Base-by-base conservation (phyloP, 1,140 invertebrate species). In the Caenorhabditis inopinata region DNA sequence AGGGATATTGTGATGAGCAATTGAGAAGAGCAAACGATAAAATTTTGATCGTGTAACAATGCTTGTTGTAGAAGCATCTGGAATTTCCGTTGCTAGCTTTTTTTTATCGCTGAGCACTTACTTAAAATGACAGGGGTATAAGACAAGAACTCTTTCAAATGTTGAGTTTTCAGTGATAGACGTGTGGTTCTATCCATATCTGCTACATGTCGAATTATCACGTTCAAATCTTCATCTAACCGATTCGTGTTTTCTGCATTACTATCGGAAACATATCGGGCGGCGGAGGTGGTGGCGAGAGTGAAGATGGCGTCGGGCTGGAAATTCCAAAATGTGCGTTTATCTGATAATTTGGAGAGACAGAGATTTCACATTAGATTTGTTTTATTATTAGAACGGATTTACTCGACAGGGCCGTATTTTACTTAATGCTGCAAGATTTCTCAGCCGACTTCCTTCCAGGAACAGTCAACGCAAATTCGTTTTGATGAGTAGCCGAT, bases 1-100 rank as follows among this genome's bases (percentile, higher is more conserved):
- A 0, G 49, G 32, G 12, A 78, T 46, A 48, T 83, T 83, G n/a
- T 68, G 58, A 42, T 68, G 58, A 6, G 58, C 58, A n/a, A 68
- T 68, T 0, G 58, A 68, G 32, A 68, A 68, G n/a, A 68, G 32
- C 2, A 68, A 32, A 5, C 58, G 58, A 18, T 68, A 68, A 18
- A 68, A 68, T 38, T 68, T 68, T 5, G 58, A 68, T 5, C 58
- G 29, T 21, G 58, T 68, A 9, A 68, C 32, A 38, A 68, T 68
- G 25, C 38, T 68, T 18, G 58, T 68, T 21, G 58, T 68, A n/a
- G 58, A 68, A 9, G 58, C 58, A 68, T 68, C 58, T 68, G 32
- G 29, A 68, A 68, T 21, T 42, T 42, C 6, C 38, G 38, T n/a
- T n/a, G n/a, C n/a, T n/a, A n/a, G n/a, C n/a, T n/a, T n/a, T n/a